Percentiles rank a stretch among this genome's conserved stretches.
These are phyloP conservation scores for Syngnathus floridae DNA, from an alignment of 2,113 vertebrate species.

Conservation along the genomic window DNA sequence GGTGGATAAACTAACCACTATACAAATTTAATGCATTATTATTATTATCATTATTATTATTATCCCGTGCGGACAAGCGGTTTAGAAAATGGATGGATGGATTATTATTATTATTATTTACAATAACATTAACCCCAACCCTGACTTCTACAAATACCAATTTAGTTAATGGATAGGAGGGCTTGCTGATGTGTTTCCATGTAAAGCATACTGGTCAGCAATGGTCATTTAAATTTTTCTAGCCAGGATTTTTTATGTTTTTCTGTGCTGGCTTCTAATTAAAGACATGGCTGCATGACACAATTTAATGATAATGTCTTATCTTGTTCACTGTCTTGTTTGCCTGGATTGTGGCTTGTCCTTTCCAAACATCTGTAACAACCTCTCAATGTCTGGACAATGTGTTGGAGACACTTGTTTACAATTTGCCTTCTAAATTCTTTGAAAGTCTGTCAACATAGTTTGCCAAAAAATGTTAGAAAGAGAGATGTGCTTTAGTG, in stretches of 20 bases:
- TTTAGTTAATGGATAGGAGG: too few species aligned
- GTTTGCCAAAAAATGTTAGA: conserved; percentile 25
- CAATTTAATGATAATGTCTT: conserved; percentile 24
- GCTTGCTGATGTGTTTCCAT: too few species aligned
- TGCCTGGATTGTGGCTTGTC: conserved; percentile 8
- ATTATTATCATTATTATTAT: too few species aligned
- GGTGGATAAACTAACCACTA: too few species aligned
- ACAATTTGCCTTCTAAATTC: conserved; percentile 38
- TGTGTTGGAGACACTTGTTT: conserved; percentile 43
- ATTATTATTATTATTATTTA: too few species aligned
- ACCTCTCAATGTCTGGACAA: conserved; percentile 34
- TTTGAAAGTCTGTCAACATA: conserved; percentile 20
- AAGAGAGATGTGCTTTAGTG: conserved; percentile 22
- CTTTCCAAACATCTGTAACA: conserved; percentile 27
- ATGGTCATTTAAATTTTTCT: neutral
- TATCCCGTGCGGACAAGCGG: too few species aligned
- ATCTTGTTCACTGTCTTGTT: conserved; percentile 32
- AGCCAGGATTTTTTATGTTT: neutral
- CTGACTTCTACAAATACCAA: too few species aligned
- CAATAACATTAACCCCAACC: too few species aligned
- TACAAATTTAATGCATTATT: too few species aligned
- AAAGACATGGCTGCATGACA: conserved; percentile 24
- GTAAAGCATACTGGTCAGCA: too few species aligned
- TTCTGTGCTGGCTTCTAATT: conserved; percentile 14
- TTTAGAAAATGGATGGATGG: too few species aligned